Evolutionary conservation across 2,797 vertebrate genomes (phyloP).

Genomic region (Eremophila alpestris): DNA sequence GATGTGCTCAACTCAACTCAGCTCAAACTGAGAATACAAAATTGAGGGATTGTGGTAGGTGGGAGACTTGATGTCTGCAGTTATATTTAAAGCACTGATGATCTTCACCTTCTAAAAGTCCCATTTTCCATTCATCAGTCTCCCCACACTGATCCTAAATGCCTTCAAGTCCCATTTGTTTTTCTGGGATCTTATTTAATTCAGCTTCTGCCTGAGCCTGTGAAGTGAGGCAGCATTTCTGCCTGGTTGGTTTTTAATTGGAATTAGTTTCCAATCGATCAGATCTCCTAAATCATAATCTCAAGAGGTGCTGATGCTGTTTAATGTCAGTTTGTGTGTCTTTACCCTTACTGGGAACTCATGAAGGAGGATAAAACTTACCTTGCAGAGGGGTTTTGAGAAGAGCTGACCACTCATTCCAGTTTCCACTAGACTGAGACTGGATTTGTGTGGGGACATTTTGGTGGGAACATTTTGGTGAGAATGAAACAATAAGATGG

Average conservation of each 20-base stretch:
- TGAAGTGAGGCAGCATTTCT: not conserved
- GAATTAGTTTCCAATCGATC: not conserved
- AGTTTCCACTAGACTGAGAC: not conserved
- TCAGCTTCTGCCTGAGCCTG: not conserved
- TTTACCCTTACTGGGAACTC: not conserved
- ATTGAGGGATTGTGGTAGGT: not conserved
- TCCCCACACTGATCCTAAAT: not conserved
- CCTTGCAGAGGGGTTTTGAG: not conserved
- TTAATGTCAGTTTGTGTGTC: not conserved
- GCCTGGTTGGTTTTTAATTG: not conserved
- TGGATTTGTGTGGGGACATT: not conserved
- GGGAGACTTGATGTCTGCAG: not conserved
- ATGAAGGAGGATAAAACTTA: not conserved
- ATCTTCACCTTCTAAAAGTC: not conserved
- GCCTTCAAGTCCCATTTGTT: conserved; percentile 1
- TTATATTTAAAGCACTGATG: not conserved
- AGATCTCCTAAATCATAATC: not conserved
- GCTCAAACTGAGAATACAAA: not conserved
- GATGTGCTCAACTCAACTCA: not conserved
- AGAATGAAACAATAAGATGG: not conserved
- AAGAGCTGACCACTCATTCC: not conserved
- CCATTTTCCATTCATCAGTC: not conserved
- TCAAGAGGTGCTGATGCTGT: not conserved
- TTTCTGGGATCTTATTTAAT: not conserved
- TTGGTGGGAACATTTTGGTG: not conserved